Percentiles rank a stretch among this genome's conserved stretches.
Evolutionary conservation across 2,113 vertebrate genomes (phyloP).

Genomic region (Arothron firmamentum): DNA sequence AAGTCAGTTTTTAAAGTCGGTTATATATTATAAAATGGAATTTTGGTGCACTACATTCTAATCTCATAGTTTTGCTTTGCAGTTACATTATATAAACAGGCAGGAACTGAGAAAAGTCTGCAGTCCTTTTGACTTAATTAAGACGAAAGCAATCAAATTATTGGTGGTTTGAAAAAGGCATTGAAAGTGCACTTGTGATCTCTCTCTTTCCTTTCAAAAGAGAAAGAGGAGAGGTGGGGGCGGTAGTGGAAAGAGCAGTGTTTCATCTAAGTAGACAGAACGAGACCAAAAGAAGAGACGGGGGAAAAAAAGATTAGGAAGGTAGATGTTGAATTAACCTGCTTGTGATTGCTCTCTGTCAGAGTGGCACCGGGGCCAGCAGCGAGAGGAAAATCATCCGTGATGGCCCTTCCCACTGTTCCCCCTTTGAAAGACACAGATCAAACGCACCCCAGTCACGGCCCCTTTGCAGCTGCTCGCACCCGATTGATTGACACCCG

Average conservation of each 20-base stretch:
- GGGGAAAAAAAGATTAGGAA: constrained; percentile 69
- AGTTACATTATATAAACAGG: constrained; percentile 1
- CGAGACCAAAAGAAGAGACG: constrained; percentile 70
- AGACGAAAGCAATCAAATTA: constrained; percentile 32
- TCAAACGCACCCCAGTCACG: constrained; percentile 75
- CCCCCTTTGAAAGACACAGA: constrained; percentile 78
- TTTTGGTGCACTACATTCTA: background rate
- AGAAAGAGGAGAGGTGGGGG: constrained; percentile 27
- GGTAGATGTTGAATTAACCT: constrained; percentile 77
- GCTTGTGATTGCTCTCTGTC: constrained; percentile 77
- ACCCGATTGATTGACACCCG: constrained; percentile 83
- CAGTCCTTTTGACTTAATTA: constrained; percentile 13
- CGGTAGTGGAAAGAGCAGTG: constrained; percentile 42
- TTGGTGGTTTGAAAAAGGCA: constrained; percentile 40
- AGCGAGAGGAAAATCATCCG: constrained; percentile 75
- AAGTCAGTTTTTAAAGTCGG: no score
- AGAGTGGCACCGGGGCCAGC: constrained; percentile 70
- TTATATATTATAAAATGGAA: no score
- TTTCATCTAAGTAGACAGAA: constrained; percentile 73
- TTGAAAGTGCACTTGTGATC: constrained; percentile 47
- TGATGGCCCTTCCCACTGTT: constrained; percentile 76
- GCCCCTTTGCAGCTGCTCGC: constrained; percentile 54
- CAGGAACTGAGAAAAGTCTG: constrained; percentile 12
- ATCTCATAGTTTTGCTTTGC: background rate
- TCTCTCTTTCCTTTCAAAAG: constrained; percentile 39